Evolutionary conservation across 2,797 vertebrate species (phyloP).

Genomic region (Microchirus variegatus): DNA sequence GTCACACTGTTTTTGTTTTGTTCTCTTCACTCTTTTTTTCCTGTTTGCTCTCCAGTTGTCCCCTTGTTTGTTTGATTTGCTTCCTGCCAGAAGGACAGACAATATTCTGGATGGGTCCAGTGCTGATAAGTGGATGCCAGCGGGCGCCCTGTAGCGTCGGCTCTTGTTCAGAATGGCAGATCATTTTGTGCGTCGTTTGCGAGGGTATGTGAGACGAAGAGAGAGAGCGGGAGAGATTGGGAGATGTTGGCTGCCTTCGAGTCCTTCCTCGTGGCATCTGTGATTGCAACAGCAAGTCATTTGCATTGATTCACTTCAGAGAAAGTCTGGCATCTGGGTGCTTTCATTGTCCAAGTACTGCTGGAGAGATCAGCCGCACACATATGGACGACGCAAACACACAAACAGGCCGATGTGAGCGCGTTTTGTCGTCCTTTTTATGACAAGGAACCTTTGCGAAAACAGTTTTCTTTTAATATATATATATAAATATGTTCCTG

Average conservation of each 20-base stretch:
- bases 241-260: constrained; percentile 50
- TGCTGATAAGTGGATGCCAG: constrained; percentile 74
- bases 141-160: constrained; percentile 44
- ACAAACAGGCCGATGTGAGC: background rate
- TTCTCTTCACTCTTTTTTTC: background rate
- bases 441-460: constrained; percentile 16
- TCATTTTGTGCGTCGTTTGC: constrained; percentile 64
- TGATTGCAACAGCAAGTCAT: constrained; percentile 60
- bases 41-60: constrained; percentile 56
- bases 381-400: constrained; percentile 3
- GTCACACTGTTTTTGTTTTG: constrained; percentile 35
- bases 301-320: constrained; percentile 64
- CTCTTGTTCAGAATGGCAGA: constrained; percentile 32
- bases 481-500: constrained; percentile 20
- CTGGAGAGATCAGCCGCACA: constrained; percentile 12
- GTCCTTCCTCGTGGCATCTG: constrained; percentile 69
- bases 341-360: constrained; percentile 41
- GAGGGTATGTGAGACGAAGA: background rate
- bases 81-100: constrained; percentile 69
- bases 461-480: constrained; percentile 11
- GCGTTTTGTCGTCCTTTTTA: background rate
- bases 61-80: constrained; percentile 66
- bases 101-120: constrained; percentile 67
- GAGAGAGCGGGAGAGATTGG: constrained; percentile 10
- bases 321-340: constrained; percentile 52